A percentile compares a stretch with the other conserved stretches of the same genome.
Evolutionary conservation across 2,113 vertebrate species (phyloP).

Genomic region (Protomyctophum bolini): DNA sequence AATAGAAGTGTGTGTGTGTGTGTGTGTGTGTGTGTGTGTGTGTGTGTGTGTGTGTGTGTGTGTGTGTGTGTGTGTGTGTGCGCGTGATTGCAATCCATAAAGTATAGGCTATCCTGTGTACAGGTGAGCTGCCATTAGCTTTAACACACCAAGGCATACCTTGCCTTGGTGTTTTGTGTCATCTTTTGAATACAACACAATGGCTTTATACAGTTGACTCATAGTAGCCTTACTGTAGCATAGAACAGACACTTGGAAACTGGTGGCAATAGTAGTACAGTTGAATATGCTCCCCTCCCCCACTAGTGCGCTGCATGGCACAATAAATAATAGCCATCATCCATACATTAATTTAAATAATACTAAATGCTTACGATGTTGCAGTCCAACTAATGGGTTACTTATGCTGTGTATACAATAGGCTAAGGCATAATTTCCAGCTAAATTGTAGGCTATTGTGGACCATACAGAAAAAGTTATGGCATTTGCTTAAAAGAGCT

Average conservation of each 20-base stretch:
- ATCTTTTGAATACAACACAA: background rate
- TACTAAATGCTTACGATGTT: conserved; percentile 5
- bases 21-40: too few relatives aligned
- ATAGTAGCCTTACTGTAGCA: conserved; percentile 48
- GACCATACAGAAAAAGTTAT: conserved; percentile 34
- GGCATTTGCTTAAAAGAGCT: conserved; percentile 24
- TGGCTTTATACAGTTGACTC: conserved; percentile 41
- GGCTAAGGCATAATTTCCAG: background rate
- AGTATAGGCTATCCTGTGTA: background rate
- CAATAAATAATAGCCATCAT: conserved; percentile 33
- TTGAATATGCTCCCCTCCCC: conserved; percentile 57
- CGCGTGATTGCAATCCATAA: too few relatives aligned
- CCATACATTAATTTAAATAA: conserved; percentile 16
- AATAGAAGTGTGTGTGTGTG: too few relatives aligned
- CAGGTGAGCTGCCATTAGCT: background rate
- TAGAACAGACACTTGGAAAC: conserved; percentile 45
- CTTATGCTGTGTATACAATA: background rate
- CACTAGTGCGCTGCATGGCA: conserved; percentile 50
- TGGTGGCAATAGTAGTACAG: conserved; percentile 56
- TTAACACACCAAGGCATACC: background rate
- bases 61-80: too few relatives aligned
- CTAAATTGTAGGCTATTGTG: too few relatives aligned
- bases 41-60: too few relatives aligned
- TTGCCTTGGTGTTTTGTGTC: background rate
- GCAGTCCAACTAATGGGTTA: background rate